Evolutionary conservation across 2,888 invertebrate species (phyloP), one percentile per base, ranked within the genome.

Genomic region (Rhyacophila evoluta): DNA sequence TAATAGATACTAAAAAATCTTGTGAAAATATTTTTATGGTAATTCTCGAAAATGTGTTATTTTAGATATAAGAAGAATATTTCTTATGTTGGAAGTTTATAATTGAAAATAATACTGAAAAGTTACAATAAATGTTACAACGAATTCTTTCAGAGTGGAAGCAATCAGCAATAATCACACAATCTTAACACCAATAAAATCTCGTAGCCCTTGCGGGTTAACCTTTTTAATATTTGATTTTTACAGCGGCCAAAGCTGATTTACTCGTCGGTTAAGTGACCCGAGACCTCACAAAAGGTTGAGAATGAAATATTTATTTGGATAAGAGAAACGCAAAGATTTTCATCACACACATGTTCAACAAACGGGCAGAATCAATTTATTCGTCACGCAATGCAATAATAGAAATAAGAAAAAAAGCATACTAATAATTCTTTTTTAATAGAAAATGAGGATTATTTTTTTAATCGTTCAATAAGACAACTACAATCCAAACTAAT

Each of bases 131-230:
- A 55, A 55, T 55, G 55, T 8, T 25, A 19, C 55, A 19, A 55
- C 19, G 55, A 55, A 55, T 55, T 55, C 55, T 25, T 19, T 2
- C 10, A 5, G 55, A 55, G 19, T 25, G 55, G 25, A 10, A 15
- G 19, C 55, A 55, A 55, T 25, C 25, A 55, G 55, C 55, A 55
- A 19, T 55, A 55, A 55, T 55, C 55, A 55, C 55, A 19, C 19
- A 55, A 55, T 55, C 55, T 55, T 55, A 55, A 19, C 55, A 55
- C 55, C 55, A 55, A 55, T 55, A 55, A 55, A 55, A 55, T 55
- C 55, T 2, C 55, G 25, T 55, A 25, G 15, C 25, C 55, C 19
- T 55, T 19, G 19, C 55, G 12, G 3, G 25, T 8, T 12, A 19
- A 25, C 55, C 55, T 55, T 25, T 55, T 55, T 19, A 55, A 55